A percentile compares a stretch with the other conserved stretches of the same genome.
Conservation (phyloP, 1,140 invertebrate genomes). For the Aethina tumida region DNA sequence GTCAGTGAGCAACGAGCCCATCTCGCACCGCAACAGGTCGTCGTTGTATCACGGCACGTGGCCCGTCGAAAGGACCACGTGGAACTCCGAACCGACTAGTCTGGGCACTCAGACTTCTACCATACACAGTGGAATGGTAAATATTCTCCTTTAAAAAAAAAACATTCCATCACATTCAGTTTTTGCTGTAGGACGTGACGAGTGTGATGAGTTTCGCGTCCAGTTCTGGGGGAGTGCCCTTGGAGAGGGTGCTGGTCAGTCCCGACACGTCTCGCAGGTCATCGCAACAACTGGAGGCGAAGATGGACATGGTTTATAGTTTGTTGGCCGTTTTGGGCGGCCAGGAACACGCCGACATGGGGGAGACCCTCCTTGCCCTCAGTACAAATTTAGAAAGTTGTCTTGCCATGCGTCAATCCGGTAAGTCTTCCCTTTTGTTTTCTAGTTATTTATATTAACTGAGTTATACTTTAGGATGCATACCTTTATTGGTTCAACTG, state of each 20-base stretch:
- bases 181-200: constrained; percentile 46
- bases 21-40: constrained; percentile 28
- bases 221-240: constrained; percentile 50
- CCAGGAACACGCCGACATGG: constrained; percentile 81
- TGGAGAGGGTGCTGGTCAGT: constrained; percentile 29
- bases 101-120: too few relatives aligned
- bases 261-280: constrained; percentile 33
- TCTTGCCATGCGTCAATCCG: constrained; percentile 81
- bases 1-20: constrained; percentile 33
- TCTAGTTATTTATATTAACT: too few relatives aligned
- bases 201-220: constrained; percentile 74
- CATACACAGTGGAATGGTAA: too few relatives aligned
- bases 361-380: constrained; percentile 77
- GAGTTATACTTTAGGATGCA: constrained; percentile 69
- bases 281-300: constrained; percentile 54
- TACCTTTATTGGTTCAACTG: constrained; percentile 85
- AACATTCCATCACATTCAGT: not conserved
- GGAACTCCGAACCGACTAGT: constrained; percentile 43
- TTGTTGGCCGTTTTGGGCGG: constrained; percentile 78
- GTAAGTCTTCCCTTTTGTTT: too few relatives aligned
- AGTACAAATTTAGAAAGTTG: constrained; percentile 85
- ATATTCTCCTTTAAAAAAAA: not conserved
- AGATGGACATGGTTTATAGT: constrained; percentile 90
- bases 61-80: constrained; percentile 53
- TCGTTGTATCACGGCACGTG: constrained; percentile 58